Evolutionary conservation across 2,888 invertebrate genomes (phyloP).

Genomic region (Microdon myrmicae): DNA sequence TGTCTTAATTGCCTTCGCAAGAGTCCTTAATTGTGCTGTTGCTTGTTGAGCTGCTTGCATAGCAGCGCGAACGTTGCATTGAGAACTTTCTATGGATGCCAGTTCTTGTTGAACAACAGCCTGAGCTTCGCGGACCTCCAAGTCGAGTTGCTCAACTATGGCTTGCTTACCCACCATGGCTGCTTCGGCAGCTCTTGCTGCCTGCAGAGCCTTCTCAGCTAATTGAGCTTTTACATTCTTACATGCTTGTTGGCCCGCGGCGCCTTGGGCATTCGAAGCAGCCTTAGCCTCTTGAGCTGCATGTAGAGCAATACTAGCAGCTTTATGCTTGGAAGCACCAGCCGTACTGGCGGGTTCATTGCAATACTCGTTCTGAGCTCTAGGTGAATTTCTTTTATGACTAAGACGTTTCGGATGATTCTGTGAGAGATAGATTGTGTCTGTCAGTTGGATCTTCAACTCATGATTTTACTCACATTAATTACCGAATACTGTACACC

Average conservation of each 20-base stretch:
- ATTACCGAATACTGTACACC: conserved; percentile 20
- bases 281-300: conserved; percentile 81
- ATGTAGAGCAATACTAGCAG: conserved; percentile 76
- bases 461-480: neutral
- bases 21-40: conserved; percentile 68
- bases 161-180: conserved; percentile 77
- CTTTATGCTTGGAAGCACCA: conserved; percentile 65
- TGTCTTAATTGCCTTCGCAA: conserved; percentile 67
- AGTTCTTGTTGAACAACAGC: conserved; percentile 73
- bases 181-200: conserved; percentile 78
- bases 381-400: conserved; percentile 23
- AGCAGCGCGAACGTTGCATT: conserved; percentile 74
- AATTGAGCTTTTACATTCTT: conserved; percentile 78
- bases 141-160: conserved; percentile 75
- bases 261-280: conserved; percentile 77
- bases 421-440: conserved; percentile 13
- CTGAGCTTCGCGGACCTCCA: conserved; percentile 76
- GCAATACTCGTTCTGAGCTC: conserved; percentile 26
- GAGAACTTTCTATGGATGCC: conserved; percentile 72
- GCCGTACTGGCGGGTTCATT: too few species aligned
- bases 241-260: conserved; percentile 76
- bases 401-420: too few species aligned
- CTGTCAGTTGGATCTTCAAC: neutral
- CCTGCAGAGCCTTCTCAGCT: conserved; percentile 77
- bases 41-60: conserved; percentile 74